Base-by-base conservation (phyloP, 1,140 invertebrate genomes). In the Caenorhabditis remanei region DNA sequence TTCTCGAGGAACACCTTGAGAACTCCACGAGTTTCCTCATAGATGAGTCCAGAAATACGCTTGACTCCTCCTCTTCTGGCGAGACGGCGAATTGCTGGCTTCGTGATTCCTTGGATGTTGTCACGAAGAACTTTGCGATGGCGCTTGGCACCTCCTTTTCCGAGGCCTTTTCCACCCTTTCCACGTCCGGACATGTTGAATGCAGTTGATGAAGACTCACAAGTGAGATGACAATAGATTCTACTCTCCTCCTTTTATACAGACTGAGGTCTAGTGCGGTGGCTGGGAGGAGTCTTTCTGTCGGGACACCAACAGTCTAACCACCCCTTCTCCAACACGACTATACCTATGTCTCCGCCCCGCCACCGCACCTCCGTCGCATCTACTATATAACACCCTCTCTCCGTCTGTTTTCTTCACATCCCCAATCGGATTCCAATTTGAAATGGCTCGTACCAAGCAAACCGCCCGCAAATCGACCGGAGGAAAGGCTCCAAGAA, bases 1-100 rank as follows among this genome's bases (percentile, higher is more conserved):
- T 96, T 96, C 93, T 96, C 95, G 84, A 96, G 93, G 93, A 96
- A 96, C 0, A 96, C 95, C 93, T 96, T 96, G n/a, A 96, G 92
- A 0, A 95, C 95, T 90, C 95, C 94, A 85, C 95, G 94, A 65
- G 94, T 95, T 90, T 95, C 95, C 75, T 86, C 85, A 90, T 96
- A 96, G 89, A 96, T 95, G 85, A 95, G 92, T 40, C 95, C 95
- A 83, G 95, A 95, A 85, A 96, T 95, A 90, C 95, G 94, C 90
- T 96, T 96, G 0, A 96, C 95, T 84, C 95, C 95, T 21, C 85
- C 85, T 48, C 85, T 41, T 83, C 95, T 94, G 85, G 95, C 95
- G 88, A 96, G 90, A 91, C 94, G 94, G 89, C 94, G 93, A 88
- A 95, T 95, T 55, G 94, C 95, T 21, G 94, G 94, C 90, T 95